A percentile compares a stretch with the other conserved stretches of the same genome.
Conservation (phyloP, 2,888 invertebrate genomes). For the Acronicta aceris region DNA sequence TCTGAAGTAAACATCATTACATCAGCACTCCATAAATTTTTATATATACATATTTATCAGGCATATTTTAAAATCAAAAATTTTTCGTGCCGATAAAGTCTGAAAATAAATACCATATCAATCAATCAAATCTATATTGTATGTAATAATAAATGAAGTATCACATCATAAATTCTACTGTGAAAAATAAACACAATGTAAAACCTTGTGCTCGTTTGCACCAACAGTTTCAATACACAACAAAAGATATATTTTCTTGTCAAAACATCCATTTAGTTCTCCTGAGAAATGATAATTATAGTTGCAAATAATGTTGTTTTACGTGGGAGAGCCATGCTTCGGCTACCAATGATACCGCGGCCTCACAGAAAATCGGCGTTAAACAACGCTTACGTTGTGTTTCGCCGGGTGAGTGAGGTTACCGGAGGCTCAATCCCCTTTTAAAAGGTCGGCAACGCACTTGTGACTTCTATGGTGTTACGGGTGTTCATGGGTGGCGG, state of each 20-base stretch:
- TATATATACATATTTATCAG: no score
- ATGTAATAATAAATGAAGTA: background rate
- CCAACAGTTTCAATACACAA: conserved; percentile 1
- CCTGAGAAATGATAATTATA: background rate
- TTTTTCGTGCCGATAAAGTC: background rate
- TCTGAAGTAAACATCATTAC: no score
- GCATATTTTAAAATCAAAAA: background rate
- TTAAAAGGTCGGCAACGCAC: no score
- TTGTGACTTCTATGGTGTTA: no score
- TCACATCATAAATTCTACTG: conserved; percentile 7
- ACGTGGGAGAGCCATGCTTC: no score
- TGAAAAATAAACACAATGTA: background rate
- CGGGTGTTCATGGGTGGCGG: no score
- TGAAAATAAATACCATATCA: background rate
- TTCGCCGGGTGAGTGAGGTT: no score
- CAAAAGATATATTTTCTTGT: conserved; percentile 4
- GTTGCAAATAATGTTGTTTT: no score
- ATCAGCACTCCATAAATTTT: background rate
- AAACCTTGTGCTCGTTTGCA: background rate
- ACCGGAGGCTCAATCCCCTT: no score
- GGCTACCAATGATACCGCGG: no score
- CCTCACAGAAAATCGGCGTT: no score
- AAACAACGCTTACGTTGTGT: no score
- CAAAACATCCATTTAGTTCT: conserved; percentile 10
- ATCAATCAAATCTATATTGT: conserved; percentile 4